These are phyloP conservation scores for Notechis scutatus DNA, from an alignment of 2,113 vertebrate species.

Conservation along the genomic window DNA sequence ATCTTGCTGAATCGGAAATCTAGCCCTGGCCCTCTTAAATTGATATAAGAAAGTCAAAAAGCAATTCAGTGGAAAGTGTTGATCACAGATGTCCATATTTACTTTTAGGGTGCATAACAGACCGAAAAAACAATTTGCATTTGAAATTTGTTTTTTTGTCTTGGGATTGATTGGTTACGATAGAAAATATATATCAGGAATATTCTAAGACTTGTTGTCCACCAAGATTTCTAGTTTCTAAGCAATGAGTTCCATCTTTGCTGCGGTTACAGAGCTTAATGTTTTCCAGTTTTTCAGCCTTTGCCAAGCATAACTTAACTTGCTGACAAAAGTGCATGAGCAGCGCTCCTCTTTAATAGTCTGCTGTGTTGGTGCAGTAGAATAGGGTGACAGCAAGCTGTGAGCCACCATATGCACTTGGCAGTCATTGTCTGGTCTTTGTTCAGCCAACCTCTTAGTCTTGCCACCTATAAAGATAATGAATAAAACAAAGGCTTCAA, in stretches of 20 bases:
- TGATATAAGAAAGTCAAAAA: background rate
- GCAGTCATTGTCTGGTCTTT: conserved; percentile 73
- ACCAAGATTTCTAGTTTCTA: conserved; percentile 47
- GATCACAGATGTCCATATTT: background rate
- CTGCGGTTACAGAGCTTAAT: conserved; percentile 42
- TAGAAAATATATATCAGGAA: conserved; percentile 38
- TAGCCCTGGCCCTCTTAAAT: conserved; percentile 8
- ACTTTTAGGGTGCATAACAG: background rate
- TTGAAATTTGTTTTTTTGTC: background rate
- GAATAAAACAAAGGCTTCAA: conserved; percentile 66
- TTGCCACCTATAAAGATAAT: conserved; percentile 72
- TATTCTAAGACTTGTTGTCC: conserved; percentile 26
- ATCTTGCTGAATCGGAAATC: conserved; percentile 48
- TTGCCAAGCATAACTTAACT: conserved; percentile 70
- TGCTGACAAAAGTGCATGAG: conserved; percentile 69
- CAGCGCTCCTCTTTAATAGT: conserved; percentile 70
- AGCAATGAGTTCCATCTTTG: conserved; percentile 58
- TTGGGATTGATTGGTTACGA: conserved; percentile 20
- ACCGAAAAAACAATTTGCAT: background rate
- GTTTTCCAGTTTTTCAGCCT: conserved; percentile 64
- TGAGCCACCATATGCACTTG: conserved; percentile 74
- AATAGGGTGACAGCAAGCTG: conserved; percentile 70
- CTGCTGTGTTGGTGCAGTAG: conserved; percentile 70
- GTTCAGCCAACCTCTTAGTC: conserved; percentile 72
- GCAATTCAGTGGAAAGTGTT: conserved; percentile 39